phyloP scores from a whole-genome alignment of 2,113 vertebrate genomes.

The cattle (Bos taurus) region DNA sequence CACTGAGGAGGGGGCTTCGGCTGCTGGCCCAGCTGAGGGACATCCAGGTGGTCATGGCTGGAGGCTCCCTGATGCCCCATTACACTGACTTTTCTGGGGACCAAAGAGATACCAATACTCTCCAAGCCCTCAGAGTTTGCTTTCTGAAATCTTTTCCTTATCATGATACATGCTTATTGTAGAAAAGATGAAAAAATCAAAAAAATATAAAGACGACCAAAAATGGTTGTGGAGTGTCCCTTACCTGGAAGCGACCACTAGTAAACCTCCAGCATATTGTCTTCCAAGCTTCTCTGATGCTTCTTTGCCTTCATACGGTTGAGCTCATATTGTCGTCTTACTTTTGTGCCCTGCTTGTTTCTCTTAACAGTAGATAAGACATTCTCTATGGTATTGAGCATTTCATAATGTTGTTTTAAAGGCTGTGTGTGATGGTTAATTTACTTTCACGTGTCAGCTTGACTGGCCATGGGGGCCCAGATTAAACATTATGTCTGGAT shows the following conservation, averaged over 20 bases:
- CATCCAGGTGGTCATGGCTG: too few species aligned
- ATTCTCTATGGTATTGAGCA: not conserved
- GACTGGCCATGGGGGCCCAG: not conserved
- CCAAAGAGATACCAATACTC: not conserved
- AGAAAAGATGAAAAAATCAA: not conserved
- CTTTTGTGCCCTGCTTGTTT: not conserved
- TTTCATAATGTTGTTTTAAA: not conserved
- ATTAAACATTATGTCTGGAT: not conserved
- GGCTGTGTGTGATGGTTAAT: not conserved
- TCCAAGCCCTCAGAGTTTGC: not conserved
- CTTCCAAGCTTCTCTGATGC: not conserved
- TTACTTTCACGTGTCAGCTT: not conserved
- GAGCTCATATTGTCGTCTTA: not conserved
- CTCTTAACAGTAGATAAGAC: not conserved
- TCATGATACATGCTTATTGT: not conserved
- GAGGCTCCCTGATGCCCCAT: too few species aligned
- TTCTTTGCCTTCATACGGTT: accelerated
- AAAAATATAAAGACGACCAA: not conserved
- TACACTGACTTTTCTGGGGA: not conserved
- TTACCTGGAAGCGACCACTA: not conserved
- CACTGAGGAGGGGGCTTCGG: not conserved
- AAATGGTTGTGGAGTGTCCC: not conserved
- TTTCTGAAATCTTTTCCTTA: not conserved
- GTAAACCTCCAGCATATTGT: not conserved
- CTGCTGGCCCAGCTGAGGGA: not conserved